These are phyloP conservation scores for Cantharis nigra DNA, from an alignment of 2,888 invertebrate species.

Conservation along the genomic window DNA sequence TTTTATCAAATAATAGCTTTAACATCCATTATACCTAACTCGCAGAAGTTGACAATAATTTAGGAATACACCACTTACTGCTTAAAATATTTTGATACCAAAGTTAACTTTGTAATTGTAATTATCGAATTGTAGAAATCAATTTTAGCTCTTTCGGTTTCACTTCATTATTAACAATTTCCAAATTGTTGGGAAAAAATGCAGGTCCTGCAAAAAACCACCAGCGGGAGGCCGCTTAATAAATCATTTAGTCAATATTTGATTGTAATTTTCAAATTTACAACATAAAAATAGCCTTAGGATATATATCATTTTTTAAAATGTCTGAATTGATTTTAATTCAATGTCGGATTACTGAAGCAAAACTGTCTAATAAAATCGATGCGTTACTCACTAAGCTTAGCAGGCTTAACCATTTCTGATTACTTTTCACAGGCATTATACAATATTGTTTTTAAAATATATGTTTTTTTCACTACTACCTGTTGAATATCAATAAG, in stretches of 20 bases:
- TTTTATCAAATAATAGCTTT: background rate
- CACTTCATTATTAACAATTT: background rate
- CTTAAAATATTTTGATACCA: background rate
- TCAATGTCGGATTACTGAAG: background rate
- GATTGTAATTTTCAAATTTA: background rate
- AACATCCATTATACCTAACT: background rate
- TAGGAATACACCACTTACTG: background rate
- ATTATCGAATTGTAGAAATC: background rate
- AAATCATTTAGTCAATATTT: background rate
- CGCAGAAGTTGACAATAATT: background rate
- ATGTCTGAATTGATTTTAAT: background rate
- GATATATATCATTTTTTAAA: background rate
- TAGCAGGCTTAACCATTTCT: background rate
- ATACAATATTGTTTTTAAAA: background rate
- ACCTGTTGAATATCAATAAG: background rate
- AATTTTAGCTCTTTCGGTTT: background rate
- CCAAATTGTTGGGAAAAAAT: background rate
- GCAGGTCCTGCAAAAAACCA: background rate
- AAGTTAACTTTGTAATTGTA: background rate
- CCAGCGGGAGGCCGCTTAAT: background rate
- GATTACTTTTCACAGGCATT: background rate
- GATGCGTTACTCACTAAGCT: background rate
- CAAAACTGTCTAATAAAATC: background rate
- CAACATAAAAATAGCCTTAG: background rate
- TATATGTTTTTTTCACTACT: background rate